Evolutionary conservation across 1,140 invertebrate genomes (phyloP).

Genomic region (Cydia amplana): DNA sequence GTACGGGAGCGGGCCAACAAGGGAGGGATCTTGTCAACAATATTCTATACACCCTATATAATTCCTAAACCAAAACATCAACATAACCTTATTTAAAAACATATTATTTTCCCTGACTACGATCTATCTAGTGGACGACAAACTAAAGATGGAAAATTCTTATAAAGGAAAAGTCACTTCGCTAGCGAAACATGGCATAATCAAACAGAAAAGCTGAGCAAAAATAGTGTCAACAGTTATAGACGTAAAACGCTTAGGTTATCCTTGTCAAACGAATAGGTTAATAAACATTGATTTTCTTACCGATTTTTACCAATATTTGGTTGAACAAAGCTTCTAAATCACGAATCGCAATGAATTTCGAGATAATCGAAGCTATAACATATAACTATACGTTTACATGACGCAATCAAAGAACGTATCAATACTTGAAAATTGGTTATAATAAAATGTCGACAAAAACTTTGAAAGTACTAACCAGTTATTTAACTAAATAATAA

Average conservation of each 20-base stretch:
- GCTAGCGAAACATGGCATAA: slow-evolving; percentile 26
- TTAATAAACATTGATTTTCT: slow-evolving; percentile 48
- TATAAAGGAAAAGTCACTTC: slow-evolving; percentile 7
- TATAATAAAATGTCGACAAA: slow-evolving; percentile 58
- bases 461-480: slow-evolving; percentile 41
- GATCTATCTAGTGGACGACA: neutral
- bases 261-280: slow-evolving; percentile 71
- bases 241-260: slow-evolving; percentile 59
- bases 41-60: slow-evolving; percentile 50
- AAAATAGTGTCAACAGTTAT: slow-evolving; percentile 72
- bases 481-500: slow-evolving; percentile 38
- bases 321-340: slow-evolving; percentile 31
- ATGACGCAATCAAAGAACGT: slow-evolving; percentile 77
- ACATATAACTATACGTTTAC: slow-evolving; percentile 66
- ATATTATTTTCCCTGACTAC: slow-evolving; percentile 13
- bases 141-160: slow-evolving; percentile 4
- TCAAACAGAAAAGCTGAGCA: slow-evolving; percentile 53
- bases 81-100: slow-evolving; percentile 69
- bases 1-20: too few relatives aligned
- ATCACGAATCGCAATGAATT: slow-evolving; percentile 38
- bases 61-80: slow-evolving; percentile 71
- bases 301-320: slow-evolving; percentile 39
- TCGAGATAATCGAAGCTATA: slow-evolving; percentile 42
- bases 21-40: slow-evolving; percentile 54
- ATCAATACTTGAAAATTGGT: slow-evolving; percentile 66